Evolutionary conservation across 2,113 vertebrate species (phyloP).

Genomic region (Prinia subflava): DNA sequence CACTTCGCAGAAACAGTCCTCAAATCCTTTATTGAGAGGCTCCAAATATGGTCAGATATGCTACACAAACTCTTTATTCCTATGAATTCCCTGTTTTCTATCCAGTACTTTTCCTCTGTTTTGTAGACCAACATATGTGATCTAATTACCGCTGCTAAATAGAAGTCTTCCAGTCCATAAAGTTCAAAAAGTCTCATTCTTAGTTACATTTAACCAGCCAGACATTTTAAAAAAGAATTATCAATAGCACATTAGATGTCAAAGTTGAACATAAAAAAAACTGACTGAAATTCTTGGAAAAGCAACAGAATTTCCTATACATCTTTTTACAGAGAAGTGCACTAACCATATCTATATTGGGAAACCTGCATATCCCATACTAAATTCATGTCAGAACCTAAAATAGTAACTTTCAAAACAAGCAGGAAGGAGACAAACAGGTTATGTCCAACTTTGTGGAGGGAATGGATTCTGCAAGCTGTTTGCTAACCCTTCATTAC

Average conservation of each 20-base stretch:
- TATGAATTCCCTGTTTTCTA: background rate
- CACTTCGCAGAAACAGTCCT: background rate
- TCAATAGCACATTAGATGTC: background rate
- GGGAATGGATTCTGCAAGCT: background rate
- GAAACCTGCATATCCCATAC: background rate
- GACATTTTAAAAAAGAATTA: background rate
- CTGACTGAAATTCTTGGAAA: background rate
- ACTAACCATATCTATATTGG: background rate
- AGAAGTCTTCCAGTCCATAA: background rate
- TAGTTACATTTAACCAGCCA: background rate
- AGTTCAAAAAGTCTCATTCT: background rate
- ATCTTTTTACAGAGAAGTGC: background rate
- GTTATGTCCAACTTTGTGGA: background rate
- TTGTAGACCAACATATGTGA: background rate
- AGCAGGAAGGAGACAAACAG: background rate
- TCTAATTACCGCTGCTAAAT: background rate
- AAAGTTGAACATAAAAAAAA: background rate
- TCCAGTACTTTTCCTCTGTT: background rate
- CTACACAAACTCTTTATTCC: background rate
- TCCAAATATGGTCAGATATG: background rate
- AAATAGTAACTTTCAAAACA: conserved; percentile 28
- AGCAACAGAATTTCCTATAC: background rate
- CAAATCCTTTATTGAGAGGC: background rate
- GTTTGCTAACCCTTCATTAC: conserved; percentile 4
- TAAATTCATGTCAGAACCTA: background rate